Base-by-base conservation (phyloP, 2,113 vertebrate genomes). In the Silurus asotus region DNA sequence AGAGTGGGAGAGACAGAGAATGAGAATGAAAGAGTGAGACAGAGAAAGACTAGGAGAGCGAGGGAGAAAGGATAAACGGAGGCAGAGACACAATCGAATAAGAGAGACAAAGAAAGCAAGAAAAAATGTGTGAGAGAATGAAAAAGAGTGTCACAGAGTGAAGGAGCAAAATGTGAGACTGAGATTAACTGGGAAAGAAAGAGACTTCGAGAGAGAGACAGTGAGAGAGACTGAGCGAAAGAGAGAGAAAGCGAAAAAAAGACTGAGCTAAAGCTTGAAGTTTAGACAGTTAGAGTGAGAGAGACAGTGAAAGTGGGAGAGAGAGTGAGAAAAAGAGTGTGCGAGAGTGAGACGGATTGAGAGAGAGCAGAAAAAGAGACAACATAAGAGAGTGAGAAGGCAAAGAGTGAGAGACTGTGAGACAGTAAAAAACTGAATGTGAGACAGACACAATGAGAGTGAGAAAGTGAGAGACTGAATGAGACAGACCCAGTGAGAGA, bases 21-120 rank as follows among this genome's bases (percentile, higher is more conserved):
- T 6, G 28, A 69, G 25, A 69, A 4, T 6, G 28, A 69, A 13
- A 69, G 37, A 72, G 28, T 48, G 37, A 48, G 69, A 72, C 15
- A 17, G 28, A 72, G 37, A 69, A 37, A 37, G 37, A 37, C 37
- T 37, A 37, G 37, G 37, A 37, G 37, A 37, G 37, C 37, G 20
- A 58, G 49, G 85, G 62, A 58, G 19, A 62, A 77, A 23, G 61
- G 37, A 48, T 53, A 81, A 37, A 37, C 37, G 2, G 37, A 37
- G 37, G 37, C 37, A 37, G 37, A 37, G 37, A 37, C 37, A 37
- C 37, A 37, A 37, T 37, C 37, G 37, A 37, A 2, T 37, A 37
- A 37, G 58, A 88, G 45, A 62, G 37, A 84, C 20, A 62, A 45
- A 88, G 58, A 51, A 37, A 37, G 37, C 37, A 37, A 37, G 25